Base-by-base conservation (phyloP, 1,140 invertebrate genomes). In the Drosophila aff. region DNA sequence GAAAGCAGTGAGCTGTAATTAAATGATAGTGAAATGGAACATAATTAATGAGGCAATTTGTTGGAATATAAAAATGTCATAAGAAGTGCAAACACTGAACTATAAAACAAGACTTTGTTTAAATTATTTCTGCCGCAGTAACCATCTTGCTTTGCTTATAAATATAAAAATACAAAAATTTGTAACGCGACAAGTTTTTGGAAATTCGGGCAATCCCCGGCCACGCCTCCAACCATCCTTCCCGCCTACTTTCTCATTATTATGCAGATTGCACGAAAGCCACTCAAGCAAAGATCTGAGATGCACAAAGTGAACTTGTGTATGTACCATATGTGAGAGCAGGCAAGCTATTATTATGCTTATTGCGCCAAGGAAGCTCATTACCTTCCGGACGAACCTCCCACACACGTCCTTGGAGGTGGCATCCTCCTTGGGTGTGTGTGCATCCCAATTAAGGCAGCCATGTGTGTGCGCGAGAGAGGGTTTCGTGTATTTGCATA, bases 221-320 rank as follows among this genome's bases (percentile, higher is more conserved):
- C 31, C 33, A 43, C 28, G 44, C 44, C 41, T 33, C 40, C 26
- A 23, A 11, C 53, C 44, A 21, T 55, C 33, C 31, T 38, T 23
- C 1, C 7, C 28, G 50, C 50, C 50, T 21, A 53, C 26, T 40
- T 49, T 65, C 75, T 87, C 64, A 89, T 87, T 89, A 82, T 81
- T 79, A 89, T 87, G 84, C 84, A 87, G 84, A 87, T 87, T 87
- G 80, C 66, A 81, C 81, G 65, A 81, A 89, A 78, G 68, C 81
- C 82, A 85, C 82, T 81, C 84, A 67, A 58, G 62, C 65, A 77
- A 71, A 9, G 44, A 73, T 60, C 44, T 58, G 9, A 60, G 69
- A 44, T 60, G 67, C 46, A 60, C 53, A 73, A 72, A 61, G 69
- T 73, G 21, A 38, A 33, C 53, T 36, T 41, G 67, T 61, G 21